These are phyloP conservation scores for Nothobranchius kuhntae DNA, from an alignment of 2,113 vertebrate genomes.

Conservation along the genomic window DNA sequence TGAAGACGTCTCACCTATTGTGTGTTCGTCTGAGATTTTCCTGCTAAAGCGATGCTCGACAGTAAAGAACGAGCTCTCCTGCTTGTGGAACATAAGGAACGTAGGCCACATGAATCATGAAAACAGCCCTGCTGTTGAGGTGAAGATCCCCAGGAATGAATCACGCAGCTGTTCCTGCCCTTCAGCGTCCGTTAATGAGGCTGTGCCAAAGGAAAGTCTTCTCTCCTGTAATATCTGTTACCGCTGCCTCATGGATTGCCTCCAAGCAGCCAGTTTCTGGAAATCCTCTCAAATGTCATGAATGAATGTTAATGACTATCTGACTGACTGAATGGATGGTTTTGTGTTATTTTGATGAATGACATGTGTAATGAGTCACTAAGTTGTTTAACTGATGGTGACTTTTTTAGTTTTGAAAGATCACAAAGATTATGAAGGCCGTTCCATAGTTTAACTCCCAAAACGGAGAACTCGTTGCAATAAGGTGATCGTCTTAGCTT, in stretches of 20 bases:
- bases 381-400: too few species aligned
- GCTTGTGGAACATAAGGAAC: conserved; percentile 4
- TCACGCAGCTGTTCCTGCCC: conserved; percentile 28
- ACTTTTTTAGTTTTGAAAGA: too few species aligned
- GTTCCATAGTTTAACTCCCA: too few species aligned
- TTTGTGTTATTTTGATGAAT: too few species aligned
- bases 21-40: conserved; percentile 18
- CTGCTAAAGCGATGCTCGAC: conserved; percentile 24
- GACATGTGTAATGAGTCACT: too few species aligned
- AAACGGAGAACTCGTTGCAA: too few species aligned
- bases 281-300: background rate
- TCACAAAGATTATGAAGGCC: too few species aligned
- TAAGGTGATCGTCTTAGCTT: too few species aligned
- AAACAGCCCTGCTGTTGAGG: conserved; percentile 2
- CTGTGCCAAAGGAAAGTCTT: background rate
- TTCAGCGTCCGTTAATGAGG: conserved; percentile 22
- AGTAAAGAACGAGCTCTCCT: conserved; percentile 13
- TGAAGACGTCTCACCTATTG: conserved; percentile 8
- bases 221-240: background rate
- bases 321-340: too few species aligned
- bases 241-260: background rate
- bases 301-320: background rate
- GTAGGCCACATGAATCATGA: conserved; percentile 16
- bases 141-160: conserved; percentile 30
- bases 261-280: background rate